Evolutionary conservation across 2,888 invertebrate genomes (phyloP), one percentile per base, ranked within the genome.

Genomic region (Euspilapteryx auroguttella): DNA sequence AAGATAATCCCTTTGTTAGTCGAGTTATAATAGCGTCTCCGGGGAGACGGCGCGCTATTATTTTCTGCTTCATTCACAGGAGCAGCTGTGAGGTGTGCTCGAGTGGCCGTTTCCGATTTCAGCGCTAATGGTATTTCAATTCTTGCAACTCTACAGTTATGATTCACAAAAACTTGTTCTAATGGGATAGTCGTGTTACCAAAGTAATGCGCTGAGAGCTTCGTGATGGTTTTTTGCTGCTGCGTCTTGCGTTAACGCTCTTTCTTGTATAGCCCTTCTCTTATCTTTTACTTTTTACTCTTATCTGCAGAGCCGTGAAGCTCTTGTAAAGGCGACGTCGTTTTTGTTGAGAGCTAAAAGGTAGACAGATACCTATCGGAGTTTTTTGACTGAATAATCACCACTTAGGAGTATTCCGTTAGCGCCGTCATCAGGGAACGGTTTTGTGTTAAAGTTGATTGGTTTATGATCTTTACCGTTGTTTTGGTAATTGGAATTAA

Each of bases 1-100:
- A 69, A 65, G 68, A 71, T 68, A 68, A 68, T 68, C 64, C 64
- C 63, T 59, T 68, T 68, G 66, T 66, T 64, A 59, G 58, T 49
- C 49, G 51, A 48, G 56, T 55, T 59, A 64, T 68, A 65, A 68
- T 63, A 58, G 63, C 52, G 49, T 57, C 62, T 62, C 54, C 45
- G 34, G 55, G 49, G 57, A 57, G 50, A 49, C 42, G 52, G 48
- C 8, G 44, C 32, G 48, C 55, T 56, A 63, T 63, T 64, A 63
- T 68, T 64, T 62, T 56, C 55, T 56, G 50, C 56, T 59, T 50
- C 56, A 56, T 64, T 62, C 56, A 56, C 45, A 46, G 51, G 49
- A 55, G 56, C 66, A 64, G 68, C 58, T 59, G 56, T 45, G 39
- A 54, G 55, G 55, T 51, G 55, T 52, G 51, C 47, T 52, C 42